Evolutionary conservation across 1,140 invertebrate genomes (phyloP), one percentile per base, ranked within the genome.

Genomic region (Pantala flavescens): DNA sequence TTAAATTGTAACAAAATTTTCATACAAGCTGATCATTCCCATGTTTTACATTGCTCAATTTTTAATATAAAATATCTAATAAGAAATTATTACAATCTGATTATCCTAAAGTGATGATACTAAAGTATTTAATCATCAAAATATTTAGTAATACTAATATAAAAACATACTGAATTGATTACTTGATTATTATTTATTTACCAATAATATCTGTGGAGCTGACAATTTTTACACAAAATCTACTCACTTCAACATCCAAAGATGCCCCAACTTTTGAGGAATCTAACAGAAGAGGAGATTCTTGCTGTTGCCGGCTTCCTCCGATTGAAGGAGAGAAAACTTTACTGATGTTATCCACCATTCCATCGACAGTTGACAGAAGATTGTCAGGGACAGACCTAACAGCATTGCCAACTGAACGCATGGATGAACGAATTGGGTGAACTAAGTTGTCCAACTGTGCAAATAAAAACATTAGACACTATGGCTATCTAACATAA

Each of bases 341-440:
- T 86, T 87, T 87, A 78, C 87, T 87, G 74, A 90, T 84, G 75
- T 89, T 91, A 81, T 92, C 93, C 84, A 93, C 90, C 49, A 95
- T 88, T 74, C 91, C 91, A 82, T 95, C 93, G 0, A 95, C 88
- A 1, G 90, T 93, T 77, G 89, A 91, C 0, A 91, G 84, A 78
- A 94, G 87, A 80, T 92, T 92, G 79, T 93, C 92, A 0, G 93
- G 93, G 85, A 94, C 90, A 74, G 90, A 91, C 81, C 92, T 92
- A 0, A 91, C 88, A 9, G 86, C 87, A 77, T 88, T 85, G 1
- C 88, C 88, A 21, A 95, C 88, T 21, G 86, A 90, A 81, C 90
- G 89, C 86, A 94, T 91, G 0, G 92, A 92, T 36, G 88, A 90
- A 78, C 90, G 90, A 71, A 96, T 83, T 1, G 93, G 93, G 84